Percentiles rank a stretch among this genome's conserved stretches.
phyloP scores from a whole-genome alignment of 2,797 vertebrate species.

The Emys orbicularis region DNA sequence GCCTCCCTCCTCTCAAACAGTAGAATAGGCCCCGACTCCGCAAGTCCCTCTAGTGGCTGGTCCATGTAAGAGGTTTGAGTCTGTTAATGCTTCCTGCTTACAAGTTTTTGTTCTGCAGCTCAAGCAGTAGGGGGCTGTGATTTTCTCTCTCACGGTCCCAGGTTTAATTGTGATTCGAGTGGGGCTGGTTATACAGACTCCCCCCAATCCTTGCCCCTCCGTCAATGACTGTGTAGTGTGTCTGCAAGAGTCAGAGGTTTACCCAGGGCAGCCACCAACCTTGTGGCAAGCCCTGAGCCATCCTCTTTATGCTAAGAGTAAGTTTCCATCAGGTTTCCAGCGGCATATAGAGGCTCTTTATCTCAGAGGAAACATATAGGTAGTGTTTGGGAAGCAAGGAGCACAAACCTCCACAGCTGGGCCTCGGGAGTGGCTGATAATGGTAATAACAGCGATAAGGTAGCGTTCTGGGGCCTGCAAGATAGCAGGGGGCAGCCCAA shows the following conservation, averaged over 20 bases:
- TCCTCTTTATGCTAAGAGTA: background rate
- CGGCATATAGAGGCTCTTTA: conserved; percentile 20
- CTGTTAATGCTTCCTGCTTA: background rate
- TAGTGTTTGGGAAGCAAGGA: background rate
- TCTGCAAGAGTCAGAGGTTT: background rate
- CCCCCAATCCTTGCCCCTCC: background rate
- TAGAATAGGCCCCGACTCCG: background rate
- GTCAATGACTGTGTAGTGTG: background rate
- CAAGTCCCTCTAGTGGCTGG: background rate
- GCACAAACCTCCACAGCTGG: background rate
- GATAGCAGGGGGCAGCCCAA: background rate
- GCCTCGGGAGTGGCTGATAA: background rate
- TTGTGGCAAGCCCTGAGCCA: background rate
- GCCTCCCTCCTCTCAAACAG: background rate
- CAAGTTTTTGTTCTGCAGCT: background rate
- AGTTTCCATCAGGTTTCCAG: background rate
- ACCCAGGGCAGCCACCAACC: background rate
- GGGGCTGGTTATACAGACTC: background rate
- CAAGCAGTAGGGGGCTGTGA: background rate
- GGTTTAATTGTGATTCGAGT: background rate
- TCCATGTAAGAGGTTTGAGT: background rate
- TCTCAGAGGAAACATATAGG: conserved; percentile 56
- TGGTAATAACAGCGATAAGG: background rate
- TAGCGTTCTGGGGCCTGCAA: background rate
- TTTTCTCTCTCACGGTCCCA: background rate